These are phyloP conservation scores for Caenorhabditis sp. DNA, from an alignment of 2,888 invertebrate species.

Conservation along the genomic window DNA sequence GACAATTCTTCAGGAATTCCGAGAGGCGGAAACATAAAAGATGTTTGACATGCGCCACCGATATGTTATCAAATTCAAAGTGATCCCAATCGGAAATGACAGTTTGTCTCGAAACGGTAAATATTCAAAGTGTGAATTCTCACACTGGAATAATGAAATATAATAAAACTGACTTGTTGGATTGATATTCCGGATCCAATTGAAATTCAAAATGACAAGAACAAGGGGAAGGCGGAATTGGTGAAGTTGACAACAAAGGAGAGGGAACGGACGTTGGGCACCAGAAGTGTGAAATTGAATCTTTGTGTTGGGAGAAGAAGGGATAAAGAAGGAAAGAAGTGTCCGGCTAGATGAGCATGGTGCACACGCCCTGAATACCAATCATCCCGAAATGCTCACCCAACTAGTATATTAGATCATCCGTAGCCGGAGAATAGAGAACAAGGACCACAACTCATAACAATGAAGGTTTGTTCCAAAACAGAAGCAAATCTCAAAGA, in stretches of 20 bases:
- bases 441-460: conserved; percentile 47
- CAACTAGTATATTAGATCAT: conserved; percentile 64
- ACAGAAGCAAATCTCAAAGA: conserved; percentile 27
- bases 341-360: conserved; percentile 45
- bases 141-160: background rate
- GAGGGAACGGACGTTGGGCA: conserved; percentile 34
- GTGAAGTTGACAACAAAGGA: conserved; percentile 44
- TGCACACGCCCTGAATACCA: conserved; percentile 49
- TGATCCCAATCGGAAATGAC: conserved; percentile 55
- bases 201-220: conserved; percentile 29
- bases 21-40: conserved; percentile 6
- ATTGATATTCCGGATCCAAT: background rate
- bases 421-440: conserved; percentile 26
- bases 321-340: conserved; percentile 24
- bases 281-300: conserved; percentile 65
- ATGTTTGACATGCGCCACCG: conserved; percentile 26
- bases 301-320: conserved; percentile 40
- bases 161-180: background rate
- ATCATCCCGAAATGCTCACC: conserved; percentile 61
- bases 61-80: conserved; percentile 44
- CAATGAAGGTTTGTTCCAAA: conserved; percentile 52
- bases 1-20: background rate
- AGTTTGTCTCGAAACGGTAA: conserved; percentile 27
- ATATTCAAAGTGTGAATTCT: conserved; percentile 47
- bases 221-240: conserved; percentile 21